phyloP scores from a whole-genome alignment of 1,140 invertebrate species.

The Drosophila sturtevanti region DNA sequence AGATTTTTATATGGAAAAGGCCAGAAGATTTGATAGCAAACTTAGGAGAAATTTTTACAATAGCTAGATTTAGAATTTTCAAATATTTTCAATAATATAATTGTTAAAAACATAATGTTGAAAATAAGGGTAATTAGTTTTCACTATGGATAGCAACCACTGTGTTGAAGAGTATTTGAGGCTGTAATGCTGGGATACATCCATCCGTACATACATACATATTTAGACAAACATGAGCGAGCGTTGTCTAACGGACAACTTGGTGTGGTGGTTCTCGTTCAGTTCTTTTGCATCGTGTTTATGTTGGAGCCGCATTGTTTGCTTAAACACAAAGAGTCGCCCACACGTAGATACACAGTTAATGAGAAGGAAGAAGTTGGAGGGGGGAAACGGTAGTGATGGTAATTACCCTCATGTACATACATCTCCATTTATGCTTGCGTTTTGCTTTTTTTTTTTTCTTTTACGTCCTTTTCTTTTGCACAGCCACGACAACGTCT shows the following conservation, averaged over 20 bases:
- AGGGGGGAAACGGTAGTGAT: slow-evolving; percentile 45
- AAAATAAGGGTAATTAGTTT: neutral
- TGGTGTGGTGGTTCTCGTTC: neutral
- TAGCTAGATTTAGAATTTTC: too few relatives aligned
- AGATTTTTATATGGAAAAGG: too few relatives aligned
- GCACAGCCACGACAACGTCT: slow-evolving; percentile 24
- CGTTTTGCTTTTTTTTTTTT: slow-evolving; percentile 7
- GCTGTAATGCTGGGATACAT: neutral
- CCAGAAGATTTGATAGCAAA: too few relatives aligned
- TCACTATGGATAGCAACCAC: neutral
- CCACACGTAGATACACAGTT: slow-evolving; percentile 38
- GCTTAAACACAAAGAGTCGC: slow-evolving; percentile 59
- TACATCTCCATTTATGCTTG: slow-evolving; percentile 46
- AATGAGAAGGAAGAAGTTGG: neutral
- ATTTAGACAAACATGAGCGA: slow-evolving; percentile 10
- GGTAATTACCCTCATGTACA: slow-evolving; percentile 71
- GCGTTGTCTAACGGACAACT: slow-evolving; percentile 42
- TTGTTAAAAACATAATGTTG: too few relatives aligned
- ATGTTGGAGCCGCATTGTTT: slow-evolving; percentile 47
- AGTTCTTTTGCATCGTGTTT: slow-evolving; percentile 27
- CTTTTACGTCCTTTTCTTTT: neutral
- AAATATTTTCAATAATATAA: too few relatives aligned
- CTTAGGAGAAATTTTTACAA: too few relatives aligned
- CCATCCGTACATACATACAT: too few relatives aligned
- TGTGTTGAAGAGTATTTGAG: neutral